Conservation (phyloP, 2,888 invertebrate genomes). For the Ichneumon xanthorius region DNA sequence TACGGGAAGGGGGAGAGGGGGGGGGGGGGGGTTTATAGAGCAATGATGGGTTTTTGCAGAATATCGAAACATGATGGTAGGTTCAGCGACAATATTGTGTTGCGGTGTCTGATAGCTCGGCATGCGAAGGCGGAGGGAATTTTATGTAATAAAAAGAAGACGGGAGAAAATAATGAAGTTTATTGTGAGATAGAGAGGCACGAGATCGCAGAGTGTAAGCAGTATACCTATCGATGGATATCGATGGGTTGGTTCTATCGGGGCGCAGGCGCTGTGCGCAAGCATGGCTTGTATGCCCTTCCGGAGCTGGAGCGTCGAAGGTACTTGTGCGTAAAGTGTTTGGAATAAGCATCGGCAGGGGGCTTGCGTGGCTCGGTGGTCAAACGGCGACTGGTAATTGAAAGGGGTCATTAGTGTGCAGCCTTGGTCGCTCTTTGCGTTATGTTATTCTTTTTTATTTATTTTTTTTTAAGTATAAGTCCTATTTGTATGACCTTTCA, state of each 20-base stretch:
- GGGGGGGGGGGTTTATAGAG: not conserved
- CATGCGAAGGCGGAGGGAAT: not conserved
- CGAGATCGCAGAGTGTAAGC: not conserved
- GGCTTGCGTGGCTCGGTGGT: too few species aligned
- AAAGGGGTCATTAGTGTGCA: too few species aligned
- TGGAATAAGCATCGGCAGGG: not conserved
- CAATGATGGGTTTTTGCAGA: constrained; percentile 32
- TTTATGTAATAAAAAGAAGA: not conserved
- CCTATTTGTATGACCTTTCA: too few species aligned
- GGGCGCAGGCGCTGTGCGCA: too few species aligned
- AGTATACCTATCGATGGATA: not conserved
- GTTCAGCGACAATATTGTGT: constrained; percentile 12
- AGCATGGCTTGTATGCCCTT: too few species aligned
- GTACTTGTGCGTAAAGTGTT: not conserved
- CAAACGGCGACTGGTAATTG: too few species aligned
- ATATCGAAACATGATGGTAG: not conserved
- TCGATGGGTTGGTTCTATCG: not conserved
- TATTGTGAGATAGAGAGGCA: not conserved
- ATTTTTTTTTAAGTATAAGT: too few species aligned
- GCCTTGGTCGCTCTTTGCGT: too few species aligned
- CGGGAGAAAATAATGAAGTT: not conserved
- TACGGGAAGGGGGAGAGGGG: not conserved
- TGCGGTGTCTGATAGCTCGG: constrained; percentile 11
- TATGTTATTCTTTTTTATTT: too few species aligned
- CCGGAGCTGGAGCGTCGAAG: not conserved